Conservation (phyloP, 1,140 invertebrate species). For the Brachionus rotundiformis region DNA sequence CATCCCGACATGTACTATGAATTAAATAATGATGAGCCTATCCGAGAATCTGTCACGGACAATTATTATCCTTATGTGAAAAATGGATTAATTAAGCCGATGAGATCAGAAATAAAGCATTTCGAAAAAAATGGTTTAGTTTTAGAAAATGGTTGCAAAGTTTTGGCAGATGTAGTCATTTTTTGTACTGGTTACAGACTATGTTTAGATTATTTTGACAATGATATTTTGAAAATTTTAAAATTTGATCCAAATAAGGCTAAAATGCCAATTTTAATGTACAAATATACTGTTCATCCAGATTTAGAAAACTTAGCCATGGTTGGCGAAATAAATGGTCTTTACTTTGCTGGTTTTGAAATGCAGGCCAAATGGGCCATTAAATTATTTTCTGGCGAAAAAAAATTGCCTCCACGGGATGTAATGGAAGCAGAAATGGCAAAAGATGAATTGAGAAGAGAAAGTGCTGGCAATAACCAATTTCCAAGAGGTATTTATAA, state of each 20-base stretch:
- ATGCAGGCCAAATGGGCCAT: conserved; percentile 27
- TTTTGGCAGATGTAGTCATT: not conserved
- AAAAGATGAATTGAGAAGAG: conserved; percentile 3
- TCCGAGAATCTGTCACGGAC: not conserved
- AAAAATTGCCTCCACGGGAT: not conserved
- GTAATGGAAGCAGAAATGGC: not conserved
- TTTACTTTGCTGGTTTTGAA: conserved; percentile 1
- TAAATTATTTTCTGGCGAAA: not conserved
- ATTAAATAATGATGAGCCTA: not conserved
- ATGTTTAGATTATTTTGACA: conserved; percentile 8
- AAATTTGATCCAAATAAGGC: not conserved
- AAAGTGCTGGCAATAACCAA: not conserved
- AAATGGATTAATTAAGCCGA: not conserved
- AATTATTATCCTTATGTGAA: not conserved
- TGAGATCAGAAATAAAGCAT: not conserved
- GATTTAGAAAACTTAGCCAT: conserved; percentile 7
- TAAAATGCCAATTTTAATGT: conserved; percentile 17
- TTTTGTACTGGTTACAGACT: conserved; percentile 32
- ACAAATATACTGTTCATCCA: conserved; percentile 2
- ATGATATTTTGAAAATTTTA: not conserved
- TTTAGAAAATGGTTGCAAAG: not conserved
- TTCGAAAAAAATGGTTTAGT: conserved; percentile 7
- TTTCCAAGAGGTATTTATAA: conserved; percentile 16
- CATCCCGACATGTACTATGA: not conserved
- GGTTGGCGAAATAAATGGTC: not conserved